phyloP scores from a whole-genome alignment of 2,797 vertebrate genomes.

The Acropternis orthonyx region DNA sequence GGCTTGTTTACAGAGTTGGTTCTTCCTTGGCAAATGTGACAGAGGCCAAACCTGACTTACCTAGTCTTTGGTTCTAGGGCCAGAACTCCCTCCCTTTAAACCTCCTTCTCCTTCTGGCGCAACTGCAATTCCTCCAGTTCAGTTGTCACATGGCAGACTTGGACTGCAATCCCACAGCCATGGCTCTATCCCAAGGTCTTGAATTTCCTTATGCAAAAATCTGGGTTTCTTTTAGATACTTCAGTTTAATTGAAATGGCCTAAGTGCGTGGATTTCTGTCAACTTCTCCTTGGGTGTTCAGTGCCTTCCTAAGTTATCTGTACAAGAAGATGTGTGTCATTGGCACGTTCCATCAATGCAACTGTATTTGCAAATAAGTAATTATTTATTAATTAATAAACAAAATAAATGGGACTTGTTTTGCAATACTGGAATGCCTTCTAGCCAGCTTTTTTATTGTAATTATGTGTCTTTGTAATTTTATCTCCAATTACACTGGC shows the following conservation, averaged over 20 bases:
- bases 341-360: neutral
- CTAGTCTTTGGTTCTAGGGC: neutral
- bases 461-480: neutral
- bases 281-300: neutral
- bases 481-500: neutral
- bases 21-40: neutral
- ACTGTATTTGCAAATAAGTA: neutral
- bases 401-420: conserved; percentile 40
- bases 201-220: neutral
- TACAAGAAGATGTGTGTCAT: neutral
- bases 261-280: neutral
- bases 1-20: neutral
- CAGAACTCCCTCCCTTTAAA: neutral
- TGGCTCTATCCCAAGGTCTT: neutral
- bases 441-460: neutral
- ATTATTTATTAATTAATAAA: conserved; percentile 46
- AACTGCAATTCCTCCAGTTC: neutral
- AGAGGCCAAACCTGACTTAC: neutral
- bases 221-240: neutral
- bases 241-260: neutral
- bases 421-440: conserved; percentile 18
- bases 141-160: neutral
- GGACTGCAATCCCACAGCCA: neutral
- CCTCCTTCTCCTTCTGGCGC: neutral
- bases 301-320: neutral